These are phyloP conservation scores for Xyrauchen texanus DNA, from an alignment of 2,113 vertebrate genomes.

Conservation along the genomic window DNA sequence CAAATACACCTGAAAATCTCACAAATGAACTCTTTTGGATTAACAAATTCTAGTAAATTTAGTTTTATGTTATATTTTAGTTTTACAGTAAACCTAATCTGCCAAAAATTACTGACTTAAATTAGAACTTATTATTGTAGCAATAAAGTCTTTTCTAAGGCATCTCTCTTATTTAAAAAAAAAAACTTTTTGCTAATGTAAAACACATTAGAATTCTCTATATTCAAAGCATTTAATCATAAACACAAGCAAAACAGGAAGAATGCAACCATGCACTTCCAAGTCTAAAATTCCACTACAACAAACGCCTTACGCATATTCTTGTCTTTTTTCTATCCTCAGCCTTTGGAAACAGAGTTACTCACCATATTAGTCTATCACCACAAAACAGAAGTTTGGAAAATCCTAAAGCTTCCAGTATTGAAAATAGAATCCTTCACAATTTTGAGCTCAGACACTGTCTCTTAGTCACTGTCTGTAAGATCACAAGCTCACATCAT, in stretches of 20 bases:
- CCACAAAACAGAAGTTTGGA: neutral
- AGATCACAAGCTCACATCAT: conserved; percentile 13
- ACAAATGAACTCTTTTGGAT: too few relatives aligned
- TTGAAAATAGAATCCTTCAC: conserved; percentile 14
- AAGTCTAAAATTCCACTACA: neutral
- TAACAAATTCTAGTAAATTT: too few relatives aligned
- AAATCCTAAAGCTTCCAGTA: conserved; percentile 6
- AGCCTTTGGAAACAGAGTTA: neutral
- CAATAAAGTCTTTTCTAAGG: too few relatives aligned
- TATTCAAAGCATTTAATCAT: neutral
- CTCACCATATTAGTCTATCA: conserved; percentile 10
- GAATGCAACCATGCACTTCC: neutral
- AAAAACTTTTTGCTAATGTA: too few relatives aligned
- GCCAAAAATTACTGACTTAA: too few relatives aligned
- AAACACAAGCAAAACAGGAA: neutral
- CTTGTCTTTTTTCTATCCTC: neutral
- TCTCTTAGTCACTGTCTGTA: conserved; percentile 46
- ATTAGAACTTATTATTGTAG: too few relatives aligned
- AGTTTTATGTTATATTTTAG: too few relatives aligned
- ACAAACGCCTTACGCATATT: neutral
- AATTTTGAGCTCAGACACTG: conserved; percentile 9
- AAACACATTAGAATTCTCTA: neutral
- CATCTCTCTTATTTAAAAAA: too few relatives aligned
- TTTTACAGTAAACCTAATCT: too few relatives aligned
- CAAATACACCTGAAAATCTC: too few relatives aligned